Conservation (phyloP, 2,888 invertebrate genomes). For the Drosophila suboccidentalis region DNA sequence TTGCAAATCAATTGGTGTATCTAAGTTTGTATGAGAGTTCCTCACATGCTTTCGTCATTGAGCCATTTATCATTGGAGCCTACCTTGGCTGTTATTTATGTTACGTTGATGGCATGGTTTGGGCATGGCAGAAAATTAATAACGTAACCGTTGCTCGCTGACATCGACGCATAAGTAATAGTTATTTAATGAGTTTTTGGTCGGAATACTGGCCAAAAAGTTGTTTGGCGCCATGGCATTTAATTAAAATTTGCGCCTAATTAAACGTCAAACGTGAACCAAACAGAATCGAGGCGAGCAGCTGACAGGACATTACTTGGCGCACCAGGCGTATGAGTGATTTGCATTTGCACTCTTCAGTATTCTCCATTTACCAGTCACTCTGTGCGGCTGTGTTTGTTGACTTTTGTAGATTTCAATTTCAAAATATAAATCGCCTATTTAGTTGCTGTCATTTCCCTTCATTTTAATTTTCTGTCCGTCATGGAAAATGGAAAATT, state of each 20-base stretch:
- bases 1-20: constrained; percentile 11
- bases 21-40: too few species aligned
- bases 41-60: constrained; percentile 24
- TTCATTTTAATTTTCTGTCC: constrained; percentile 18
- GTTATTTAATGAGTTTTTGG: constrained; percentile 77
- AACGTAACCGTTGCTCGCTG: constrained; percentile 59
- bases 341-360: constrained; percentile 36
- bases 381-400: constrained; percentile 10
- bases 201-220: constrained; percentile 53
- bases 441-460: constrained; percentile 38
- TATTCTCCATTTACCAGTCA: neutral
- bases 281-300: constrained; percentile 2
- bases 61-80: constrained; percentile 45
- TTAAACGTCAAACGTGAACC: constrained; percentile 67
- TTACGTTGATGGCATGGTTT: constrained; percentile 28
- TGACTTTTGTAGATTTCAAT: constrained; percentile 16
- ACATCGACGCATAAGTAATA: constrained; percentile 70
- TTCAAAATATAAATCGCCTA: constrained; percentile 25
- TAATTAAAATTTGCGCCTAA: constrained; percentile 76
- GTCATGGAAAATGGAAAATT: constrained; percentile 62
- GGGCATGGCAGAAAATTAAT: constrained; percentile 52
- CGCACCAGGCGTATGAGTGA: constrained; percentile 68
- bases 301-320: constrained; percentile 55
- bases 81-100: constrained; percentile 52
- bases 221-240: constrained; percentile 68